Evolutionary conservation across 2,888 invertebrate species (phyloP).

Genomic region (Incurvaria masculella): DNA sequence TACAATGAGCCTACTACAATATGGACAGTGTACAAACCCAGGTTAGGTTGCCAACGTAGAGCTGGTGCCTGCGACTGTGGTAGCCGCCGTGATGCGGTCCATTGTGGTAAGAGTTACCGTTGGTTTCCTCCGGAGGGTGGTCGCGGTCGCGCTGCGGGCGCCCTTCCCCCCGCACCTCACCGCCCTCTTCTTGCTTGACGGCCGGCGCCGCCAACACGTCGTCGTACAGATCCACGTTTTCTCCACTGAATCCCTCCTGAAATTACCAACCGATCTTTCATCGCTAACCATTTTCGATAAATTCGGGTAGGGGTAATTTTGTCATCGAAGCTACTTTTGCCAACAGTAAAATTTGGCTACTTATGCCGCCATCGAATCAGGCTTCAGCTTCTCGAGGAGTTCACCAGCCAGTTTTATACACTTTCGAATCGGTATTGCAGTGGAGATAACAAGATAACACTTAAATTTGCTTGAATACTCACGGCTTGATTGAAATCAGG

Average conservation of each 20-base stretch:
- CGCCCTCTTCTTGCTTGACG: constrained; percentile 56
- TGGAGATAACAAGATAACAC: too few relatives aligned
- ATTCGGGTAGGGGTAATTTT: too few relatives aligned
- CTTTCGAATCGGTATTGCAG: too few relatives aligned
- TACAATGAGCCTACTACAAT: neutral
- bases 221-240: constrained; percentile 92
- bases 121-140: constrained; percentile 64
- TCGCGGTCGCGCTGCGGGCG: constrained; percentile 51
- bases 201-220: constrained; percentile 87
- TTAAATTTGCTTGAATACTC: too few relatives aligned
- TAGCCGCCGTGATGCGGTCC: constrained; percentile 71
- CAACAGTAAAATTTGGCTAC: too few relatives aligned
- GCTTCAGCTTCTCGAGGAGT: too few relatives aligned
- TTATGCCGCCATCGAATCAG: too few relatives aligned
- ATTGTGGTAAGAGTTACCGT: constrained; percentile 63
- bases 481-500: constrained; percentile 75
- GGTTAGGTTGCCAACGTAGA: constrained; percentile 97
- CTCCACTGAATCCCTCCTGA: constrained; percentile 79
- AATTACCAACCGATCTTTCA: too few relatives aligned
- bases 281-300: too few relatives aligned
- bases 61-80: constrained; percentile 77
- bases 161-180: constrained; percentile 55
- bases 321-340: too few relatives aligned
- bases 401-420: too few relatives aligned
- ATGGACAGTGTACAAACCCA: constrained; percentile 72